Evolutionary conservation across 2,797 vertebrate genomes (phyloP).

Genomic region (Macrochelys suwanniensis): DNA sequence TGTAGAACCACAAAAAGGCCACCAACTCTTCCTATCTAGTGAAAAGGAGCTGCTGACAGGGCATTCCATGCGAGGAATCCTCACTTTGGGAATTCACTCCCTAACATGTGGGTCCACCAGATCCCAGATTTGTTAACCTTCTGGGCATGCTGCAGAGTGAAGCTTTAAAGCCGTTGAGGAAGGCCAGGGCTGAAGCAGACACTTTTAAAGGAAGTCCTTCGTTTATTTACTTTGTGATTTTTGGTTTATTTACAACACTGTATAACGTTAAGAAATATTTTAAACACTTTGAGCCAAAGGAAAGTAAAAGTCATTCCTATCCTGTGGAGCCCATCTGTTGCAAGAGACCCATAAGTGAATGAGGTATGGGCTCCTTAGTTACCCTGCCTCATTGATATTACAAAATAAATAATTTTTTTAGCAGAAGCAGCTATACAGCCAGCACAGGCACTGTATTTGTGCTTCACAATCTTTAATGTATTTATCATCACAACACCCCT

Average conservation of each 20-base stretch:
- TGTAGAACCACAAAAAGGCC: background rate
- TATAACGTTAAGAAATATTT: background rate
- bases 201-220: background rate
- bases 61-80: background rate
- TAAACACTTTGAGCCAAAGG: background rate
- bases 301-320: background rate
- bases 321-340: fast-evolving
- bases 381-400: background rate
- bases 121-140: background rate
- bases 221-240: background rate
- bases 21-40: background rate
- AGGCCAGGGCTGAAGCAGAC: fast-evolving
- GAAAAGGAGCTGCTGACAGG: background rate
- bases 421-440: background rate
- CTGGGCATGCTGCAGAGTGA: background rate
- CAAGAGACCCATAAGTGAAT: background rate
- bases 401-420: background rate
- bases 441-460: background rate
- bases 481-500: background rate
- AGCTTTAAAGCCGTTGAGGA: background rate
- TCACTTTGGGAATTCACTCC: background rate
- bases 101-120: background rate
- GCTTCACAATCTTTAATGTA: background rate
- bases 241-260: background rate
- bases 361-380: background rate